Evolutionary conservation across 2,113 vertebrate genomes (phyloP).

Genomic region (Oceanodroma tethys): DNA sequence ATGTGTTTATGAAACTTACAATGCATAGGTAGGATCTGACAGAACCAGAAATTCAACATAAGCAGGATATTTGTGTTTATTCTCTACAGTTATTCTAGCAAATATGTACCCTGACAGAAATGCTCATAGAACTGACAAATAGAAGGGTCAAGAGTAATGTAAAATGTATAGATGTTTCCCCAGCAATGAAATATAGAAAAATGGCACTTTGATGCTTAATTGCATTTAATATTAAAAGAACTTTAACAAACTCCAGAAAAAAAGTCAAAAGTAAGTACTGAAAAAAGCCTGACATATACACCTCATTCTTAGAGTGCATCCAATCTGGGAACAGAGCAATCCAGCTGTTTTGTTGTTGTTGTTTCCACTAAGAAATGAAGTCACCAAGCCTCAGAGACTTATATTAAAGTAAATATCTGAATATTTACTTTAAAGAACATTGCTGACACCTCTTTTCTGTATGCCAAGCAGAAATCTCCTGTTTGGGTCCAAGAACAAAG

Average conservation of each 20-base stretch:
- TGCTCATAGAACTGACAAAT: neutral
- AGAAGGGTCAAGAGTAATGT: neutral
- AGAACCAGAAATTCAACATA: neutral
- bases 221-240: neutral
- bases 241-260: neutral
- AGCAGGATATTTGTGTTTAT: neutral
- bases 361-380: neutral
- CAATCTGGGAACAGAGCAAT: neutral
- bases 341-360: neutral
- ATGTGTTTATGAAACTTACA: neutral
- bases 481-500: neutral
- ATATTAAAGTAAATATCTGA: neutral
- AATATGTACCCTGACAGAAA: neutral
- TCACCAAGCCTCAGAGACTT: neutral
- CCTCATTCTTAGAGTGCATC: neutral
- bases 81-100: neutral
- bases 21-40: neutral
- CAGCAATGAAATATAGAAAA: neutral
- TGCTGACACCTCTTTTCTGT: neutral
- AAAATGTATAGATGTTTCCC: neutral
- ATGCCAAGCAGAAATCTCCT: neutral
- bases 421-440: neutral
- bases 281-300: neutral
- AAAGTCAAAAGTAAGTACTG: neutral
- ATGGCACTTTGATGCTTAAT: neutral